Base-by-base conservation (phyloP, 2,797 vertebrate genomes). In the Chloroceryle amazona region DNA sequence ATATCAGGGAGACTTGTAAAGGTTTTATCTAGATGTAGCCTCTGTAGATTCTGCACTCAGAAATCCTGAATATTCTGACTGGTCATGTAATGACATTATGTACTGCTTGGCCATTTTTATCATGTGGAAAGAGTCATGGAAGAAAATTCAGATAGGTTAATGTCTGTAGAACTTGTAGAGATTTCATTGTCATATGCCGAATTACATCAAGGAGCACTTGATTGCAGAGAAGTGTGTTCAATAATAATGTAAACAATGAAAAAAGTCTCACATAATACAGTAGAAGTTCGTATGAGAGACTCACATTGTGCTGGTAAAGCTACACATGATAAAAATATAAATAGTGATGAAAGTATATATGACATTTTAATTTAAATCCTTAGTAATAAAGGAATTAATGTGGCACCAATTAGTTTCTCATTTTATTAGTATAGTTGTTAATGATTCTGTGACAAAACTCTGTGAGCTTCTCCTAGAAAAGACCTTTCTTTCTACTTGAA, bases 1-100 rank as follows among this genome's bases (percentile, higher is more conserved):
- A 11, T 0, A 1, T 26, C 2, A 5, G 12, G 19, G 9, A 41
- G 7, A 14, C 13, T 55, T 67, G 25, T 7, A 37, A 3, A 28
- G 9, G 5, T 37, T 46, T 46, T 46, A 46, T 46, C 20, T 46
- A 63, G 49, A 37, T 46, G 13, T 11, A 62, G 5, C 17, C 6
- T 55, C 21, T 44, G 39, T 28, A 67, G 35, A 49, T 63, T 80
- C 23, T 57, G 5, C 6, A 44, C 21, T 58, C 39, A 41, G 23
- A 51, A 25, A 26, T 79, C 29, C 8, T 19, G 54, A 6, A 6
- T 75, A 37, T 55, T 11, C 25, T 41, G 5, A 29, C 4, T 1
- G 7, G 13, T 58, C 25, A 25, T 37, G 7, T 37, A 31, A 51
- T n/a, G 22, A n/a, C 18, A 5, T 49, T 14, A 21, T 29, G 21